Conservation (phyloP, 2,888 invertebrate species). For the Drosophila cracens region DNA sequence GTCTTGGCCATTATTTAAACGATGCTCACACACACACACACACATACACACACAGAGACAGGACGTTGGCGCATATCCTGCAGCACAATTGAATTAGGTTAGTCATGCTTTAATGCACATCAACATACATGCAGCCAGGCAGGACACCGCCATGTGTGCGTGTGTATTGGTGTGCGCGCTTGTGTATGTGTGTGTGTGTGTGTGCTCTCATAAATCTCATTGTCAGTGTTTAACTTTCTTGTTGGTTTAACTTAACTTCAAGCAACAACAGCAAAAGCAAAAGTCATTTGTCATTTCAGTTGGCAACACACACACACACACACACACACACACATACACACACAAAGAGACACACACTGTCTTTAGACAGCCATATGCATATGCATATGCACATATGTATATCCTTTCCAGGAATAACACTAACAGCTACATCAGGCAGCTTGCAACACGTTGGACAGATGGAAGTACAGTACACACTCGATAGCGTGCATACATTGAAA, state of each 20-base stretch:
- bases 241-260: slow-evolving; percentile 78
- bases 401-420: slow-evolving; percentile 33
- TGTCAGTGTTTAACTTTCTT: slow-evolving; percentile 80
- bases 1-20: slow-evolving; percentile 70
- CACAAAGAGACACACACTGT: slow-evolving; percentile 13
- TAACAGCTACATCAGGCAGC: slow-evolving; percentile 17
- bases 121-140: slow-evolving; percentile 74
- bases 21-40: slow-evolving; percentile 26
- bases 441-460: slow-evolving; percentile 15
- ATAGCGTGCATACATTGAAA: not conserved
- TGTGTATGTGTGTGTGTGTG: slow-evolving; percentile 29
- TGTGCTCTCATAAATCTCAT: slow-evolving; percentile 74
- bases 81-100: slow-evolving; percentile 80
- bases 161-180: slow-evolving; percentile 17
- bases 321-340: slow-evolving; percentile 16
- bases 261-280: slow-evolving; percentile 64
- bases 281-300: slow-evolving; percentile 79
- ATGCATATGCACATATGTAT: slow-evolving; percentile 22
- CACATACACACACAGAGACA: slow-evolving; percentile 8
- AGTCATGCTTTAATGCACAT: slow-evolving; percentile 80
- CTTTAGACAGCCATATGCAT: slow-evolving; percentile 31
- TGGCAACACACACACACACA: slow-evolving; percentile 63
- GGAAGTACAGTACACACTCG: slow-evolving; percentile 7
- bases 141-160: slow-evolving; percentile 39
- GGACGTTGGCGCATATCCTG: slow-evolving; percentile 73